Conservation (phyloP, 2,888 invertebrate species). For the Lochmaea capreae region DNA sequence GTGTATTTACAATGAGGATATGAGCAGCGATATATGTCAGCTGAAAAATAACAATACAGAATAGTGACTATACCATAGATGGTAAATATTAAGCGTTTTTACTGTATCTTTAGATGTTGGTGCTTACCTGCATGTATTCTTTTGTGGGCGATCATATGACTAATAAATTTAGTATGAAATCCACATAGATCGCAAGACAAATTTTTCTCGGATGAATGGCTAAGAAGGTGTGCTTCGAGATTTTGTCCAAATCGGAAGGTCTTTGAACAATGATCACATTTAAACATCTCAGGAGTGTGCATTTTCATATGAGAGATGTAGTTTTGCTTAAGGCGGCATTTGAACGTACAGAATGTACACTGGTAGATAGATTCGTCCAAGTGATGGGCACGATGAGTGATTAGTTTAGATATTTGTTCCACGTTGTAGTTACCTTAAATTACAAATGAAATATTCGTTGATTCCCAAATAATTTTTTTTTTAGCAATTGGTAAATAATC, state of each 20-base stretch:
- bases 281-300: conserved; percentile 71
- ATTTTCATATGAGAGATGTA: conserved; percentile 71
- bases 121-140: conserved; percentile 71
- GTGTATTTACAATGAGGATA: conserved; percentile 73
- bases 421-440: conserved; percentile 61
- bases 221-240: conserved; percentile 70
- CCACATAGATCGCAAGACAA: conserved; percentile 76
- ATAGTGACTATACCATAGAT: background rate
- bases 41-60: conserved; percentile 51
- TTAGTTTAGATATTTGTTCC: conserved; percentile 68
- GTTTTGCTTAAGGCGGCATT: conserved; percentile 71
- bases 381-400: conserved; percentile 73
- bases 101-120: background rate
- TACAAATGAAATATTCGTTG: conserved; percentile 8
- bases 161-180: conserved; percentile 75
- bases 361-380: conserved; percentile 66
- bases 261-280: conserved; percentile 71
- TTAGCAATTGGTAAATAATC: too few species aligned
- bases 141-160: conserved; percentile 74
- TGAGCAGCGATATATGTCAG: conserved; percentile 73
- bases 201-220: conserved; percentile 70
- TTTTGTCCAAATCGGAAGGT: conserved; percentile 71
- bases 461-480: too few species aligned
- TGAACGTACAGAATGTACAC: conserved; percentile 70
- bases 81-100: too few species aligned